phyloP scores from a whole-genome alignment of 1,140 invertebrate genomes.

The Halictus rubicundus region DNA sequence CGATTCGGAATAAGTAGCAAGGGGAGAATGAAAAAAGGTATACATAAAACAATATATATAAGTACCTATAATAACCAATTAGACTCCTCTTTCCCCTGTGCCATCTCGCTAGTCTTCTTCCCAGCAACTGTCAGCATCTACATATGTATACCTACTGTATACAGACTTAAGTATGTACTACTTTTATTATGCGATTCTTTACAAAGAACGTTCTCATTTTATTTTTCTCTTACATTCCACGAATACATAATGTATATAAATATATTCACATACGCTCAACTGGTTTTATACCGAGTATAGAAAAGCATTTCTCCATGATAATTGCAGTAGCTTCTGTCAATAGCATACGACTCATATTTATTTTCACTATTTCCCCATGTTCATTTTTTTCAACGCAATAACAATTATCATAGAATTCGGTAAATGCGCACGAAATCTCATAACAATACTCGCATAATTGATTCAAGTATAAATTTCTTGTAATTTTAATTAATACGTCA shows the following conservation, averaged over 20 bases:
- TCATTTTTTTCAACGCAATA: slow-evolving; percentile 98
- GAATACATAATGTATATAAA: background rate
- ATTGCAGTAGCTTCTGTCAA: slow-evolving; percentile 95
- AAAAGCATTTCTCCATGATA: slow-evolving; percentile 92
- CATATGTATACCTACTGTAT: too few relatives aligned
- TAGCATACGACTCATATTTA: slow-evolving; percentile 93
- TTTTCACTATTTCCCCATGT: slow-evolving; percentile 88
- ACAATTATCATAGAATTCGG: slow-evolving; percentile 98
- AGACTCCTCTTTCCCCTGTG: too few relatives aligned
- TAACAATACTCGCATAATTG: slow-evolving; percentile 97
- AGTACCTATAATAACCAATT: too few relatives aligned
- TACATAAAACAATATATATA: too few relatives aligned
- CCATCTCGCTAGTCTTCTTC: too few relatives aligned
- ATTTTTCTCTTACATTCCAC: background rate
- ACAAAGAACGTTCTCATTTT: slow-evolving; percentile 4
- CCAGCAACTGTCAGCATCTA: too few relatives aligned
- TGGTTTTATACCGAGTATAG: slow-evolving; percentile 95
- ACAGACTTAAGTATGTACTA: background rate
- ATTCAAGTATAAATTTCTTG: slow-evolving; percentile 93
- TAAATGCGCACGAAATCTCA: slow-evolving; percentile 94
- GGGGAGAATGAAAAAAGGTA: too few relatives aligned
- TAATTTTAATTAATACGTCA: slow-evolving; percentile 92
- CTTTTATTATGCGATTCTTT: slow-evolving; percentile 1
- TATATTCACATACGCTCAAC: slow-evolving; percentile 91
- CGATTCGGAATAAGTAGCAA: too few relatives aligned